Conservation (phyloP, 1,140 invertebrate genomes). For the Pomacea maculata region DNA sequence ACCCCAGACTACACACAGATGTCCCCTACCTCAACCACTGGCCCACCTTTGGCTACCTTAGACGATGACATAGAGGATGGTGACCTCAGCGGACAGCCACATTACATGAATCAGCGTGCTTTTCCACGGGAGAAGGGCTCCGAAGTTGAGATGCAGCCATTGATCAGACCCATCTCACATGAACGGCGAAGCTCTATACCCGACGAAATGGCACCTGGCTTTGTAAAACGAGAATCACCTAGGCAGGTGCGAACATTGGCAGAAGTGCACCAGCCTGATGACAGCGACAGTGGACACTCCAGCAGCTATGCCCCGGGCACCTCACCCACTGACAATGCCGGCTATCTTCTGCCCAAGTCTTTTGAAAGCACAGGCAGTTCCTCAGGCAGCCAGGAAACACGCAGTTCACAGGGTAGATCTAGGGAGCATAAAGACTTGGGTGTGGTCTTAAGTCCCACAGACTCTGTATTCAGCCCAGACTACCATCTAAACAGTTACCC, state of each 20-base stretch:
- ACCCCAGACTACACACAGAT: constrained; percentile 47
- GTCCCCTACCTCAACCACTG: constrained; percentile 35
- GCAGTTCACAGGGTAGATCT: constrained; percentile 1
- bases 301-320: constrained; percentile 55
- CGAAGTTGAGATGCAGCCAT: constrained; percentile 21
- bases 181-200: constrained; percentile 28
- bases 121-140: constrained; percentile 13
- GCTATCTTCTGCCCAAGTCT: constrained; percentile 53
- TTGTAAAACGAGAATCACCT: constrained; percentile 14
- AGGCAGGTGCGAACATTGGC: constrained; percentile 39
- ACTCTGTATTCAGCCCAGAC: constrained; percentile 22
- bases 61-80: constrained; percentile 10
- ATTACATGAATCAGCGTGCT: constrained; percentile 37
- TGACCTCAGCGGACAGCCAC: constrained; percentile 21
- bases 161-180: constrained; percentile 21
- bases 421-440: constrained; percentile 22
- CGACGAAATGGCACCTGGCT: constrained; percentile 24
- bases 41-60: not conserved
- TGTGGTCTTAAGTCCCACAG: constrained; percentile 11
- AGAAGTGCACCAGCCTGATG: constrained; percentile 51
- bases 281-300: constrained; percentile 60
- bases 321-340: constrained; percentile 50
- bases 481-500: constrained; percentile 35
- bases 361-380: constrained; percentile 16
- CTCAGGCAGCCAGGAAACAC: constrained; percentile 4